Evolutionary conservation across 2,888 invertebrate genomes (phyloP).

Genomic region (Cerceris ruficornis): DNA sequence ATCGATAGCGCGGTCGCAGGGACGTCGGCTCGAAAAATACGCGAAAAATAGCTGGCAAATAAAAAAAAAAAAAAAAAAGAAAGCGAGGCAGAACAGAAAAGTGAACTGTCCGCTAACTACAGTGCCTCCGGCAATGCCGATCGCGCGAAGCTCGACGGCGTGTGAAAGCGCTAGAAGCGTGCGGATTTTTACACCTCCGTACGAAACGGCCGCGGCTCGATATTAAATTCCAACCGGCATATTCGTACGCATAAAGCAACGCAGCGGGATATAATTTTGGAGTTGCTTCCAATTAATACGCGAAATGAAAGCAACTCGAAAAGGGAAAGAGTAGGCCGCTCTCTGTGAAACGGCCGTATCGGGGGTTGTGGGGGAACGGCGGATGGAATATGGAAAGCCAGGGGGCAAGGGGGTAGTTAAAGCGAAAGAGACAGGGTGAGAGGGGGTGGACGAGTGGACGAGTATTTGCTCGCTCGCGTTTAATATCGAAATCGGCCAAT

Average conservation of each 20-base stretch:
- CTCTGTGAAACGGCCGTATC: slow-evolving; percentile 45
- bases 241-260: slow-evolving; percentile 66
- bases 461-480: slow-evolving; percentile 67
- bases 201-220: slow-evolving; percentile 37
- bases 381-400: slow-evolving; percentile 23
- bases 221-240: slow-evolving; percentile 67
- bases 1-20: slow-evolving; percentile 47
- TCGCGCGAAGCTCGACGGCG: slow-evolving; percentile 37
- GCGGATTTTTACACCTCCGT: slow-evolving; percentile 66
- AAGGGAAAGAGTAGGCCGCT: slow-evolving; percentile 53
- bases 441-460: slow-evolving; percentile 49
- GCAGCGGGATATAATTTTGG: slow-evolving; percentile 70
- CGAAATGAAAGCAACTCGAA: slow-evolving; percentile 67
- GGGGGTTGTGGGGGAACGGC: slow-evolving; percentile 4
- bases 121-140: slow-evolving; percentile 49
- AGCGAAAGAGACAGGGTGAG: slow-evolving; percentile 15
- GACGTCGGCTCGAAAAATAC: slow-evolving; percentile 53
- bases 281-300: slow-evolving; percentile 73
- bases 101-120: slow-evolving; percentile 46
- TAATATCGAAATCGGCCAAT: slow-evolving; percentile 71
- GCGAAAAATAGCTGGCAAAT: slow-evolving; percentile 50
- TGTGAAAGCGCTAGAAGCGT: slow-evolving; percentile 53
- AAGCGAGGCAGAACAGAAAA: slow-evolving; percentile 17
- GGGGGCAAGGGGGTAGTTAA: slow-evolving; percentile 33
- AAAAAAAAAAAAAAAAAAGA: slow-evolving; percentile 27